phyloP scores from a whole-genome alignment of 2,113 vertebrate species.

The Brevimyrus niger region DNA sequence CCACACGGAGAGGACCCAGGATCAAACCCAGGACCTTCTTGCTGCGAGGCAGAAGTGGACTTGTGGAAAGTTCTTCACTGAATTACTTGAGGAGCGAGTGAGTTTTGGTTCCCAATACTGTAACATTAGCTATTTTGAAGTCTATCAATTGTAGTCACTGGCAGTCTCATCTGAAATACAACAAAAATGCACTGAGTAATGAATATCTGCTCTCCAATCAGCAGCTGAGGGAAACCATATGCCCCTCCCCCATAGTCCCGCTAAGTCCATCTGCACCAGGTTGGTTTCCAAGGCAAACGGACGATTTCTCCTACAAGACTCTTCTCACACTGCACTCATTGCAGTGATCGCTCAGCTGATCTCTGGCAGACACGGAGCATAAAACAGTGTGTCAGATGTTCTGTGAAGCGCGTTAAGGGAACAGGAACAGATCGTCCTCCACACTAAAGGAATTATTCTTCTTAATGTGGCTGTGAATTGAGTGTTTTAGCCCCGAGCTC shows the following conservation, averaged over 20 bases:
- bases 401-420: background rate
- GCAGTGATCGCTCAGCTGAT: background rate
- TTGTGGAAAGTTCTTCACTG: background rate
- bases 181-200: background rate
- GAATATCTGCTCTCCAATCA: background rate
- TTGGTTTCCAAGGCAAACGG: background rate
- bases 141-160: background rate
- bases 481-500: background rate
- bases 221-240: background rate
- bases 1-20: too few species aligned
- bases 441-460: background rate
- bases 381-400: background rate
- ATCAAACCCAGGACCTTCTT: too few species aligned
- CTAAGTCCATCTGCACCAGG: background rate
- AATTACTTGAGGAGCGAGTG: background rate
- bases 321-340: background rate
- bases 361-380: background rate
- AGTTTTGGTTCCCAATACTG: background rate
- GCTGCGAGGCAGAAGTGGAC: background rate
- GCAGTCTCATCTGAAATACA: background rate
- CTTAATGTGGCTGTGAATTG: background rate
- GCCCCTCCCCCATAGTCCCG: background rate
- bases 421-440: background rate
- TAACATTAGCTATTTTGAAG: background rate
- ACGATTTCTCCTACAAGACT: background rate